Conservation (phyloP, 2,797 vertebrate species). For the Phaenicophaeus curvirostris region DNA sequence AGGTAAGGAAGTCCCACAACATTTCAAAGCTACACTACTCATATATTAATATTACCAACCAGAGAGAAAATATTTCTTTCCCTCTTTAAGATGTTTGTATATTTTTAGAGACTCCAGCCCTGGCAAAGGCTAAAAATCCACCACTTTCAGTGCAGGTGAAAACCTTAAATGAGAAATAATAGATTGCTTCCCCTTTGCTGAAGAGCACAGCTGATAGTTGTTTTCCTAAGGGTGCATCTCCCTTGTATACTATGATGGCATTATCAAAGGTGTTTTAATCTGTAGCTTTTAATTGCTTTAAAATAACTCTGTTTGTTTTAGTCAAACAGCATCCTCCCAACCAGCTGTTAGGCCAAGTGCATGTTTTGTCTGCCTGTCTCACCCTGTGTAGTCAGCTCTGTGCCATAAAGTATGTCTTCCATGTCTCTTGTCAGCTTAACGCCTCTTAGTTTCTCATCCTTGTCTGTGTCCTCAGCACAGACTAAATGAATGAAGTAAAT, state of each 20-base stretch:
- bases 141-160: background rate
- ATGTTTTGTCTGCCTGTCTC: background rate
- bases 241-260: background rate
- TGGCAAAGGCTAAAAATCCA: background rate
- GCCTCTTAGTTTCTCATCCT: background rate
- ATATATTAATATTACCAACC: background rate
- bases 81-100: background rate
- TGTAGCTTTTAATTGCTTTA: background rate
- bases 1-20: background rate
- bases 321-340: background rate
- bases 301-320: background rate
- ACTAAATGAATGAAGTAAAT: background rate
- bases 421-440: background rate
- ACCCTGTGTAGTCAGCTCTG: background rate
- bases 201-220: background rate
- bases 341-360: background rate
- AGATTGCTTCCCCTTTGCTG: background rate
- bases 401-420: background rate
- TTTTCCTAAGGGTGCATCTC: background rate
- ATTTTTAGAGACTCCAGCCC: background rate
- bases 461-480: background rate
- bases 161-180: background rate
- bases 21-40: background rate
- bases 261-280: background rate
- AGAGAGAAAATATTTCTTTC: background rate